Base-by-base conservation (phyloP, 2,113 vertebrate species). In the Melospiza melodia region DNA sequence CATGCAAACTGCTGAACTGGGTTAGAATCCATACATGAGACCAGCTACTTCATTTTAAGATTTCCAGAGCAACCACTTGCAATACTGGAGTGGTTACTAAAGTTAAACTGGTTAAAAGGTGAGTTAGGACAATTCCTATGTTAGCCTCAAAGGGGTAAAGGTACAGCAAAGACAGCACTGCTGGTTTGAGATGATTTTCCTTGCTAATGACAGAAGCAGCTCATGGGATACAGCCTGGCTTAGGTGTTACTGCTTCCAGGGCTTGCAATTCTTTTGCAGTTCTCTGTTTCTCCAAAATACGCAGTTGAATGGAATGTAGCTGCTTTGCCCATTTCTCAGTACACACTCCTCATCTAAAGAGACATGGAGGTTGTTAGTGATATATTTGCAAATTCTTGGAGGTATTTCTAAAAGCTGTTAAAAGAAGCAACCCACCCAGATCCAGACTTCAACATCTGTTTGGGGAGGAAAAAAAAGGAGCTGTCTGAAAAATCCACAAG, bases 331-430 rank as follows among this genome's bases (percentile, higher is more conserved):
- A 44, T 61, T 83, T 80, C 54, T 63, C 57, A 63, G 33, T 27
- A 28, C 30, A 59, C 12, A 51, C 16, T 35, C 51, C 19, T 76
- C 39, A 76, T 48, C 48, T 48, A 62, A 82, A 80, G 25, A 73
- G 83, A 76, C 71, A 75, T 18, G 33, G 67, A 78, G 25, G 10
- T 66, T 73, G 11, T 25, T 73, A 92, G 27, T 58, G 72, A 63
- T 65, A 58, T 0, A 1, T 49, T 84, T 80, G 46, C 54, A 81
- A 96, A 89, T 90, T 77, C n/a, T 76, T 71, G 66, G 57, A 57
- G 87, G 30, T 43, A 68, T 92, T 93, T 87, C 67, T 90, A 84
- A 85, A 92, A 90, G 59, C 51, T 89, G 78, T 74, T 87, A 89
- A 93, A 92, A 95, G 73, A 30, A 30, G 52, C 69, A 87, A 83